Conservation (phyloP, 2,888 invertebrate species). For the Leucozona laternaria region DNA sequence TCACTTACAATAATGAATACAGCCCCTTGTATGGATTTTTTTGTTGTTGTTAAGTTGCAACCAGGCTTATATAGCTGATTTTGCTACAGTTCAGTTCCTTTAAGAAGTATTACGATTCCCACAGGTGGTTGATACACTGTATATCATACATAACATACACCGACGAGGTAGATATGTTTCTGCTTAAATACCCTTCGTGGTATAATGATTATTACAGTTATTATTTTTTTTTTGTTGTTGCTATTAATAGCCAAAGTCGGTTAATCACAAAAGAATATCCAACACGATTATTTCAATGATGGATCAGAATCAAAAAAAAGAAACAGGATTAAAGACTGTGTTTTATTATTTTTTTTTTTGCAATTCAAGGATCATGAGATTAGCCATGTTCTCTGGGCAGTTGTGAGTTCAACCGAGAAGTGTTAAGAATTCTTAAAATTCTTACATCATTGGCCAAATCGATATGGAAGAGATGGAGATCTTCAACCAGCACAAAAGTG, state of each 20-base stretch:
- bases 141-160: too few relatives aligned
- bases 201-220: constrained; percentile 68
- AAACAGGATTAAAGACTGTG: neutral
- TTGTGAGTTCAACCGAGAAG: too few relatives aligned
- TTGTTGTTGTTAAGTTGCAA: neutral
- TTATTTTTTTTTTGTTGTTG: constrained; percentile 37
- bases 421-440: neutral
- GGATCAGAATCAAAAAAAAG: neutral
- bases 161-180: constrained; percentile 5
- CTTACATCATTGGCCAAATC: neutral
- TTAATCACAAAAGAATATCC: constrained; percentile 41
- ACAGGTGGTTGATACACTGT: constrained; percentile 36
- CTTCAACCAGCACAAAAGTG: neutral
- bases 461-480: constrained; percentile 1
- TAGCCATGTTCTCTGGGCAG: neutral
- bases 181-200: constrained; percentile 50
- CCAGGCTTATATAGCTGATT: neutral
- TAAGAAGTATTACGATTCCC: constrained; percentile 44
- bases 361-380: neutral
- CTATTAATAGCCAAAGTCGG: constrained; percentile 52
- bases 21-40: constrained; percentile 47
- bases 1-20: constrained; percentile 64
- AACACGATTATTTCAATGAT: constrained; percentile 12
- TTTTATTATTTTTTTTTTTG: neutral
- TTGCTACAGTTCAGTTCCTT: constrained; percentile 29